These are phyloP conservation scores for Morone saxatilis DNA, from an alignment of 2,113 vertebrate species.

Conservation along the genomic window DNA sequence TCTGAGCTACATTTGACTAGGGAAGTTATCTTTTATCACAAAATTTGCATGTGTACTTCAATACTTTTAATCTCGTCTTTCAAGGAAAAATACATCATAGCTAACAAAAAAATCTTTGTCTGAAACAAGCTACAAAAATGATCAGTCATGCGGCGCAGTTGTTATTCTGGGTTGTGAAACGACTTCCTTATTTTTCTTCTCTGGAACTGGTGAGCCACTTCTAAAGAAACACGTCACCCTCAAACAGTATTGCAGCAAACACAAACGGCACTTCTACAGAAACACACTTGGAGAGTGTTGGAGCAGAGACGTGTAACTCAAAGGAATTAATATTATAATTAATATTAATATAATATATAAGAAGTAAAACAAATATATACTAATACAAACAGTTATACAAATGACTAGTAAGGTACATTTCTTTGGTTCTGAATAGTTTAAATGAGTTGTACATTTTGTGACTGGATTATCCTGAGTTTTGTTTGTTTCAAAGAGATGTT, in stretches of 20 bases:
- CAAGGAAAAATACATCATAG: background rate
- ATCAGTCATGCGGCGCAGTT: background rate
- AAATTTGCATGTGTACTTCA: background rate
- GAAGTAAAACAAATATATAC: background rate
- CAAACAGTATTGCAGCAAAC: no score
- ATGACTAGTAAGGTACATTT: background rate
- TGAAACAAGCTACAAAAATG: background rate
- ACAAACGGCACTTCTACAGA: background rate
- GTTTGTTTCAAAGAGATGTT: background rate
- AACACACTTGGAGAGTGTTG: background rate
- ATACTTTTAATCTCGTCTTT: background rate
- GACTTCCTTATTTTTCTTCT: conserved; percentile 61
- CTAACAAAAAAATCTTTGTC: background rate
- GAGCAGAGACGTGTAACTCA: background rate
- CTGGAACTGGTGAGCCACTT: conserved; percentile 36
- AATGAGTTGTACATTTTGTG: background rate
- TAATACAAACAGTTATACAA: no score
- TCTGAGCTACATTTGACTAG: background rate
- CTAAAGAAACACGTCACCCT: background rate
- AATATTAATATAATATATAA: no score
- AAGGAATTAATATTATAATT: no score
- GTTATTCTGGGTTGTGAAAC: conserved; percentile 24
- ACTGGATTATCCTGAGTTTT: background rate
- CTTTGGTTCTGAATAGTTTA: background rate
- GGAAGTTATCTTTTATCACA: background rate